Conservation (phyloP, 2,888 invertebrate genomes). For the Sarcophaga rosellei region DNA sequence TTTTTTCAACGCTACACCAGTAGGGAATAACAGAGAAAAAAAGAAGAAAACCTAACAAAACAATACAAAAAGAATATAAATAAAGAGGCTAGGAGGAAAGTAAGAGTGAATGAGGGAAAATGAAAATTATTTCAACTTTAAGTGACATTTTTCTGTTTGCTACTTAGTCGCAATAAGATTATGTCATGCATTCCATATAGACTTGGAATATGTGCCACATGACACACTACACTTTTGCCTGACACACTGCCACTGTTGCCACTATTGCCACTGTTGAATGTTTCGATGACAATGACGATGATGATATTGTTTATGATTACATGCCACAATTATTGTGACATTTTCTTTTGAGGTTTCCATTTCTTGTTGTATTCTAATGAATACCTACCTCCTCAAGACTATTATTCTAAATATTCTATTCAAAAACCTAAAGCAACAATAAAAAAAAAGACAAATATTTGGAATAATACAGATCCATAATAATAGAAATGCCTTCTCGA, state of each 20-base stretch:
- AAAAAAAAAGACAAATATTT: not conserved
- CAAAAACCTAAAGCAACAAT: not conserved
- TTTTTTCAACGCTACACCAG: not conserved
- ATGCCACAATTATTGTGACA: conserved; percentile 58
- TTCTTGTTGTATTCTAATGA: not conserved
- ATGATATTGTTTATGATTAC: conserved; percentile 50
- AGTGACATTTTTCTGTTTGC: conserved; percentile 60
- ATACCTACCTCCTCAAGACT: not conserved
- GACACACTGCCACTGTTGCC: conserved; percentile 2
- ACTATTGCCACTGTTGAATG: conserved; percentile 44
- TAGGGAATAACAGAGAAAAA: not conserved
- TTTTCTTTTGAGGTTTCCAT: conserved; percentile 4
- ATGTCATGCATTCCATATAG: not conserved
- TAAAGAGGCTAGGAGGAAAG: too few species aligned
- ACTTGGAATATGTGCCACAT: conserved; percentile 24
- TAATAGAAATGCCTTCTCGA: not conserved
- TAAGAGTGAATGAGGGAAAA: not conserved
- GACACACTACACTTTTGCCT: conserved; percentile 15
- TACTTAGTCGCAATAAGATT: conserved; percentile 55
- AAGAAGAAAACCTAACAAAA: conserved; percentile 2
- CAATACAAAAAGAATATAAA: conserved; percentile 32
- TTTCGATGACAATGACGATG: conserved; percentile 8
- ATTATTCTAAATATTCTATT: not conserved
- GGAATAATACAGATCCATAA: not conserved
- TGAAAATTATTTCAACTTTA: conserved; percentile 61